Evolutionary conservation across 1,140 invertebrate species (phyloP).

Genomic region (Tetramorium simillimum): DNA sequence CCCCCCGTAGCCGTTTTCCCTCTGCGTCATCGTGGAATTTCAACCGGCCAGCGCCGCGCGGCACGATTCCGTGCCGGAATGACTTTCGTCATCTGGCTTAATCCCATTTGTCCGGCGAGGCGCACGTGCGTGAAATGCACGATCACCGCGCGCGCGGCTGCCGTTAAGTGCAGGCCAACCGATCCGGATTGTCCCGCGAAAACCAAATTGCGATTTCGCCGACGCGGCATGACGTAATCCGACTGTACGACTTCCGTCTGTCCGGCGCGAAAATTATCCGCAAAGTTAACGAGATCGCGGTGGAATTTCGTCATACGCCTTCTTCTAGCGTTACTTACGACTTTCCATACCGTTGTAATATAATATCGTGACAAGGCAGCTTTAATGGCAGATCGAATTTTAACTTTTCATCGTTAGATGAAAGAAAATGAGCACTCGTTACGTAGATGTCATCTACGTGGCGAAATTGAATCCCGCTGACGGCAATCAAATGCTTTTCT

Average conservation of each 20-base stretch:
- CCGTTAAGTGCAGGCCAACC: slow-evolving; percentile 4
- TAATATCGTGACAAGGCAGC: background rate
- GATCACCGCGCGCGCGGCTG: slow-evolving; percentile 44
- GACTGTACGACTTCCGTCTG: slow-evolving; percentile 5
- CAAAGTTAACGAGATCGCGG: background rate
- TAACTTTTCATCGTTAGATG: background rate
- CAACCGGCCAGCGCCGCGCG: slow-evolving; percentile 59
- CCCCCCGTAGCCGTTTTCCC: slow-evolving; percentile 54
- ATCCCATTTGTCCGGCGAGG: slow-evolving; percentile 67
- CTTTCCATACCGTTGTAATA: background rate
- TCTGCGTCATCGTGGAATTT: slow-evolving; percentile 73
- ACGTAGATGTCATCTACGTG: background rate
- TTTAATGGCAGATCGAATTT: background rate
- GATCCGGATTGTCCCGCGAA: slow-evolving; percentile 8
- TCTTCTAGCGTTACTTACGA: background rate
- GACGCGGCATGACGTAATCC: background rate
- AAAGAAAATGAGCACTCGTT: background rate
- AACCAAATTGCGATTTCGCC: slow-evolving; percentile 19
- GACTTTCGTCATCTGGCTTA: slow-evolving; percentile 71
- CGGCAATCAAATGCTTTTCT: background rate
- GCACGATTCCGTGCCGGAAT: slow-evolving; percentile 60
- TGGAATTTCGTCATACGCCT: background rate
- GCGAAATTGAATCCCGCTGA: background rate
- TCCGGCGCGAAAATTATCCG: background rate
- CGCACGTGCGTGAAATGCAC: slow-evolving; percentile 71